phyloP scores from a whole-genome alignment of 2,888 invertebrate genomes.

The Machimus rusticus region DNA sequence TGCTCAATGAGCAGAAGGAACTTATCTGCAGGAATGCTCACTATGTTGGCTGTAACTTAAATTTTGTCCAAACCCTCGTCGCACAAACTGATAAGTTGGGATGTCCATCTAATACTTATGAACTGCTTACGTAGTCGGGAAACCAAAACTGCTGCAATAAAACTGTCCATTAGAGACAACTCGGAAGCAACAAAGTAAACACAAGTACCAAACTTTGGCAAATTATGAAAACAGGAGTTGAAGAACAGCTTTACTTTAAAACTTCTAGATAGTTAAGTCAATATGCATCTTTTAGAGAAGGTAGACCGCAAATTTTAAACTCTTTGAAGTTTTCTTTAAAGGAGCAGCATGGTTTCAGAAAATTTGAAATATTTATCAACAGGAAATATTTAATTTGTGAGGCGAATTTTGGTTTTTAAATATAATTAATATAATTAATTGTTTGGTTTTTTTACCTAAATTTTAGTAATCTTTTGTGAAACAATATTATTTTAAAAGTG shows the following conservation, averaged over 20 bases:
- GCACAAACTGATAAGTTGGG: neutral
- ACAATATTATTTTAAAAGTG: no score
- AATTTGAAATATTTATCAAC: neutral
- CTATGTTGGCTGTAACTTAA: neutral
- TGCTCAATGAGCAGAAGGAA: neutral
- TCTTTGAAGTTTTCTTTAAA: neutral
- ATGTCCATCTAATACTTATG: neutral
- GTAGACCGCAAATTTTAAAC: neutral
- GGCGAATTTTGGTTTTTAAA: no score
- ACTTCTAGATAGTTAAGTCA: neutral
- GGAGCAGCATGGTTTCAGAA: neutral
- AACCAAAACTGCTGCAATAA: neutral
- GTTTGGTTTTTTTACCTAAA: no score
- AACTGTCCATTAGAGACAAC: neutral
- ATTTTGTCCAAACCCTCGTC: neutral
- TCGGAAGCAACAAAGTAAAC: neutral
- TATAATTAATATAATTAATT: no score
- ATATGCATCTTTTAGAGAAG: neutral
- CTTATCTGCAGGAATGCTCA: neutral
- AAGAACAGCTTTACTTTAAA: neutral
- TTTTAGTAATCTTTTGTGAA: no score
- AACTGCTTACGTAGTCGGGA: neutral
- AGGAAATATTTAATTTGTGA: neutral
- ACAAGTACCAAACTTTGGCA: neutral
- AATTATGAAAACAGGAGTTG: conserved; percentile 1